Evolutionary conservation across 64 coral and sea anemone species (phyloP).

Genomic region (Stylophora pistillata): DNA sequence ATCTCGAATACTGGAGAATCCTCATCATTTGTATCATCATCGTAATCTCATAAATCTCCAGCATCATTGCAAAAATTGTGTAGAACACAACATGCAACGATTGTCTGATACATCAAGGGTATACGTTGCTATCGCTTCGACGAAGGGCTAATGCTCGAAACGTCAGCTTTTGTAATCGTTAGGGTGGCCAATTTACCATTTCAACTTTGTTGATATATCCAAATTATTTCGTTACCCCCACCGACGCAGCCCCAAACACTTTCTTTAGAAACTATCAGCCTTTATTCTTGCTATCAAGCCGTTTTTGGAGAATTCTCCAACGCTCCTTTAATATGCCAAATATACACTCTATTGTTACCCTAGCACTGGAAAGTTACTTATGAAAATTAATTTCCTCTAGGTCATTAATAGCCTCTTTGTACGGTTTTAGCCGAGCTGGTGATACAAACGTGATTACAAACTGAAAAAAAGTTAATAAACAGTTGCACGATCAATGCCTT

Average conservation of each 20-base stretch:
- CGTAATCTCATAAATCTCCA: constrained; percentile 54
- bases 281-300: background rate
- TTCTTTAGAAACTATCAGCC: too few relatives aligned
- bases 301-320: constrained; percentile 47
- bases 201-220: too few relatives aligned
- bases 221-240: too few relatives aligned
- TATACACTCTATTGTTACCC: constrained; percentile 45
- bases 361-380: constrained; percentile 33
- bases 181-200: too few relatives aligned
- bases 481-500: too few relatives aligned
- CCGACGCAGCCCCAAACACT: too few relatives aligned
- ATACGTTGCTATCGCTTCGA: constrained; percentile 38
- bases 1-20: constrained; percentile 15
- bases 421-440: constrained; percentile 45
- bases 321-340: constrained; percentile 56
- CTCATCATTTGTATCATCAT: constrained; percentile 27
- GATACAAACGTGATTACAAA: too few relatives aligned
- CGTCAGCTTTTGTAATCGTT: too few relatives aligned
- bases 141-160: too few relatives aligned
- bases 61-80: constrained; percentile 49
- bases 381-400: constrained; percentile 21
- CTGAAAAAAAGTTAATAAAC: too few relatives aligned
- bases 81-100: constrained; percentile 22
- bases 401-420: constrained; percentile 26
- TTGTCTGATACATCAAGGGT: constrained; percentile 14